These are phyloP conservation scores for Drosophila athabasca DNA, from an alignment of 1,140 invertebrate genomes.

Conservation along the genomic window DNA sequence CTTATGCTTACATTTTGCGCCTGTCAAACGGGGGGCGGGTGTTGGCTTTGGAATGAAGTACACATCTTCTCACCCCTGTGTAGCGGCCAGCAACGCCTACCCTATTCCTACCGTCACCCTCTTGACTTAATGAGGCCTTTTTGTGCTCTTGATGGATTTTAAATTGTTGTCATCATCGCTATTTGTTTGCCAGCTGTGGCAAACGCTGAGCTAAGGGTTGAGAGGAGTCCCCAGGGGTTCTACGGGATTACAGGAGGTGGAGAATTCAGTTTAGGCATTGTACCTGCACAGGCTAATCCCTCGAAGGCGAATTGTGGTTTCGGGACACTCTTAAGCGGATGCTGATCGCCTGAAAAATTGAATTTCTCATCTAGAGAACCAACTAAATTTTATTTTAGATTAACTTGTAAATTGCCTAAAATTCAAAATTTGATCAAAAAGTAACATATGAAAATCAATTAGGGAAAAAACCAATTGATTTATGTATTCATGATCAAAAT, in stretches of 20 bases:
- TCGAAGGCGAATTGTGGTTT: conserved; percentile 32
- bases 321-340: conserved; percentile 7
- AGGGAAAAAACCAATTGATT: too few species aligned
- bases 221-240: not conserved
- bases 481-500: too few species aligned
- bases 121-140: conserved; percentile 83
- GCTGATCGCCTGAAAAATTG: not conserved
- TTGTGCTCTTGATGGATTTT: conserved; percentile 83
- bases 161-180: conserved; percentile 82
- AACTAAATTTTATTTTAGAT: too few species aligned
- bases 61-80: not conserved
- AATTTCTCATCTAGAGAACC: not conserved
- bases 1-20: conserved; percentile 81
- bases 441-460: too few species aligned
- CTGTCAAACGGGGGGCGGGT: not conserved
- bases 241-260: too few species aligned
- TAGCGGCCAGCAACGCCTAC: conserved; percentile 29
- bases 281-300: conserved; percentile 46
- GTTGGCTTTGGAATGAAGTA: not conserved
- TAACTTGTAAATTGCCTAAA: too few species aligned
- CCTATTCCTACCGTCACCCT: conserved; percentile 66
- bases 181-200: conserved; percentile 51
- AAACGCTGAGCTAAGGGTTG: conserved; percentile 1
- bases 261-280: not conserved
- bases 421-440: too few species aligned